Evolutionary conservation across 1,140 invertebrate genomes (phyloP).

Genomic region (Planococcus citri): DNA sequence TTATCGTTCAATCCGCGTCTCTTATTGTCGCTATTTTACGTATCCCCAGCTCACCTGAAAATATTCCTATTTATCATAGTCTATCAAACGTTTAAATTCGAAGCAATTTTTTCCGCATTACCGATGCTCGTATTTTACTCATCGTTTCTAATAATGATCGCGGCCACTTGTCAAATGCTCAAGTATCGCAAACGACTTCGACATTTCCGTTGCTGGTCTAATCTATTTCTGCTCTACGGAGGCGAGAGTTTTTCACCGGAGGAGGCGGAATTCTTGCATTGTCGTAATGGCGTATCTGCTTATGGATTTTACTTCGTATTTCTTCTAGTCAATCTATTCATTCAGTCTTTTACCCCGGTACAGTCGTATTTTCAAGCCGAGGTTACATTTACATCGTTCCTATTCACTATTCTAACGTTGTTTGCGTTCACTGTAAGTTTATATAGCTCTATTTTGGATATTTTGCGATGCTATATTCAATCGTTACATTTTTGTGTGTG

Average conservation of each 20-base stretch:
- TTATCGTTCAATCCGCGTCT: conserved; percentile 17
- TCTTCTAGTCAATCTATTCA: conserved; percentile 55
- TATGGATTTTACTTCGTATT: conserved; percentile 65
- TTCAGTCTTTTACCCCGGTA: conserved; percentile 61
- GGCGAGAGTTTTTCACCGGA: conserved; percentile 51
- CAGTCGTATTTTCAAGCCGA: conserved; percentile 71
- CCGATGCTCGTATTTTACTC: conserved; percentile 35
- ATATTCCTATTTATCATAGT: conserved; percentile 31
- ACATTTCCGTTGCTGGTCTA: conserved; percentile 48
- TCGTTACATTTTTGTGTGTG: not conserved
- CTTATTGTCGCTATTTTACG: conserved; percentile 22
- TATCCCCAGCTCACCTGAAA: conserved; percentile 26
- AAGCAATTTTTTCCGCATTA: conserved; percentile 32
- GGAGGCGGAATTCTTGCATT: conserved; percentile 64
- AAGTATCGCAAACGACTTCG: conserved; percentile 30
- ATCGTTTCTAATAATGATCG: conserved; percentile 33
- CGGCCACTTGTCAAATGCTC: conserved; percentile 36
- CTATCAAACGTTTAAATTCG: conserved; percentile 34
- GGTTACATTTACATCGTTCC: conserved; percentile 57
- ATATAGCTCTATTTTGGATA: no score
- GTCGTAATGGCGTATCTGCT: conserved; percentile 66
- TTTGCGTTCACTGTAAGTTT: conserved; percentile 45
- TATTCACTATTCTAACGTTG: conserved; percentile 58
- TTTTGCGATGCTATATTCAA: not conserved
- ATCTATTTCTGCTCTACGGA: conserved; percentile 57